Conservation (phyloP, 30 jellyfish, hydroid and myxozoan genomes). For the Morbakka virulenta region DNA sequence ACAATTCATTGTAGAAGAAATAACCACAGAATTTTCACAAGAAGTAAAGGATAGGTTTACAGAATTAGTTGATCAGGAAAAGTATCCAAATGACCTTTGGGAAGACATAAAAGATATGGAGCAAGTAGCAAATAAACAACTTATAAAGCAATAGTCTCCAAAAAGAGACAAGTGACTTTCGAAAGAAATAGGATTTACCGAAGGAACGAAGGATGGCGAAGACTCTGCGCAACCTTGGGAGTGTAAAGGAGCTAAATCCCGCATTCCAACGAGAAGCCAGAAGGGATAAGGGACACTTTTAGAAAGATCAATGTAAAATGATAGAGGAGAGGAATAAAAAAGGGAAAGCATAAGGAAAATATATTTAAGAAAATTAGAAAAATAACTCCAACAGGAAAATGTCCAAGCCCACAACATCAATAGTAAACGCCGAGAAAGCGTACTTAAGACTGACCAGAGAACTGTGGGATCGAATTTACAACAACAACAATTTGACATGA, state of each 20-base stretch:
- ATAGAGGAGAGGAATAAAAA: constrained; percentile 6
- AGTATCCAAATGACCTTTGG: constrained; percentile 33
- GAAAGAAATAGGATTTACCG: constrained; percentile 5
- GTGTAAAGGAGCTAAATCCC: constrained; percentile 1
- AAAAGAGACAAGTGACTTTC: constrained; percentile 27
- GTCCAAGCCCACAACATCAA: too few species aligned
- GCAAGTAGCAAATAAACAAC: constrained; percentile 10
- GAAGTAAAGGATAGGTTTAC: constrained; percentile 22
- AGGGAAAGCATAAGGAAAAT: neutral
- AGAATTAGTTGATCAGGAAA: constrained; percentile 16
- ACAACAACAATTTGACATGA: too few species aligned
- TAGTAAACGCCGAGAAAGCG: too few species aligned
- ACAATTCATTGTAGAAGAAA: constrained; percentile 5
- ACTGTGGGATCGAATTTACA: too few species aligned
- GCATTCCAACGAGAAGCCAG: constrained; percentile 23
- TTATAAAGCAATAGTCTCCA: constrained; percentile 13
- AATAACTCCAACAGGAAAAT: too few species aligned
- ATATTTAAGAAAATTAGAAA: neutral
- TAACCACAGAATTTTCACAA: constrained; percentile 17
- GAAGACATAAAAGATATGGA: constrained; percentile 17
- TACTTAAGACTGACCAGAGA: too few species aligned
- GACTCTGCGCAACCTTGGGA: neutral
- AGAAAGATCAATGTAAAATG: constrained; percentile 4
- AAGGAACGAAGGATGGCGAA: constrained; percentile 20
- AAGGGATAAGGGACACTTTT: constrained; percentile 5